Percentiles rank a stretch among this genome's conserved stretches.
These are phyloP conservation scores for Oryzias dopingdopingensis DNA, from an alignment of 2,797 vertebrate genomes.

Conservation along the genomic window DNA sequence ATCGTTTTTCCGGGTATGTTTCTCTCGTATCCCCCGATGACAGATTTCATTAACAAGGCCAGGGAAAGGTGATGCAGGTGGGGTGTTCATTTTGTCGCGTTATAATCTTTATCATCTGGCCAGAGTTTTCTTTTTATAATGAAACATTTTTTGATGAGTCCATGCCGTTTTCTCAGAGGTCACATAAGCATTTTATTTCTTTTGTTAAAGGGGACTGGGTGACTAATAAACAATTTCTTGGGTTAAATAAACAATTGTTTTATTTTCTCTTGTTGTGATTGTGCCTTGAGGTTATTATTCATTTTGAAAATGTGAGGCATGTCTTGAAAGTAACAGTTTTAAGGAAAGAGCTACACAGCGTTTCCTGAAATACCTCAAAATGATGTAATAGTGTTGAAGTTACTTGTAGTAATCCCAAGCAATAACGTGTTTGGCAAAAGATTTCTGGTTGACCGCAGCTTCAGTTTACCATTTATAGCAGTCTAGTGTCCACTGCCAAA, in stretches of 20 bases:
- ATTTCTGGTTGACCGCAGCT: no score
- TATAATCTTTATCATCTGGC: conserved; percentile 45
- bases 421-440: no score
- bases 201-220: conserved; percentile 59
- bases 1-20: conserved; percentile 54
- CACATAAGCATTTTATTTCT: conserved; percentile 68
- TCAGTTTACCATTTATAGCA: no score
- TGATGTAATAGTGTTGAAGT: no score
- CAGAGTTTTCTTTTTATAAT: conserved; percentile 59
- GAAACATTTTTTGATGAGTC: conserved; percentile 63
- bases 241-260: conserved; percentile 9
- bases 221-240: conserved; percentile 71
- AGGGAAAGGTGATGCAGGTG: conserved; percentile 38
- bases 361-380: no score
- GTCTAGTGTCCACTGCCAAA: no score
- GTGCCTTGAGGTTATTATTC: conserved; percentile 9
- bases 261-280: conserved; percentile 38
- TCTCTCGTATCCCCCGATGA: conserved; percentile 48
- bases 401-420: no score
- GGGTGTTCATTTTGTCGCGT: conserved; percentile 42
- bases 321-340: not conserved
- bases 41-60: conserved; percentile 46
- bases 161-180: conserved; percentile 47
- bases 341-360: not conserved
- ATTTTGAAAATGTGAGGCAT: not conserved